Percentiles rank a stretch among this genome's conserved stretches.
phyloP scores from a whole-genome alignment of 2,888 invertebrate genomes.

The Bursaphelenchus okinawaensis region DNA sequence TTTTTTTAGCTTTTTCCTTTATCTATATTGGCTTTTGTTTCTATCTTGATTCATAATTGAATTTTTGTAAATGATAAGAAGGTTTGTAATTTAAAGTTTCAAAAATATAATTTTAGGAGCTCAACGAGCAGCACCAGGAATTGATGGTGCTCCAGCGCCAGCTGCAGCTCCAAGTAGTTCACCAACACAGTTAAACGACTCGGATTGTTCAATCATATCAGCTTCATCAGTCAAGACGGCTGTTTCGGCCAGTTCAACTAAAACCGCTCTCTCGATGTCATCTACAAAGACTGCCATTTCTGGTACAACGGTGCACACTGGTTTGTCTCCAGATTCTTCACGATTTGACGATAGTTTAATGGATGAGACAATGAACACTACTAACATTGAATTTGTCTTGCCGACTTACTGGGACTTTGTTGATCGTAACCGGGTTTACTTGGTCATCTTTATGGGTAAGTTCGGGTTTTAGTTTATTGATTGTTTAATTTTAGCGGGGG shows the following conservation, averaged over 20 bases:
- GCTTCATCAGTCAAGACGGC: too few relatives aligned
- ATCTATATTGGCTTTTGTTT: too few relatives aligned
- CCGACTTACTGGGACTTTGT: slow-evolving; percentile 5
- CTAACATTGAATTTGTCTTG: background rate
- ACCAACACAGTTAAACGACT: background rate
- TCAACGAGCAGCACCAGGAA: background rate
- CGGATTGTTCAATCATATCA: too few relatives aligned
- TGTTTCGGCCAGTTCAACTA: background rate
- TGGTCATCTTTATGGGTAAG: slow-evolving; percentile 1
- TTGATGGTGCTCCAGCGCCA: background rate
- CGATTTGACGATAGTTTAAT: too few relatives aligned
- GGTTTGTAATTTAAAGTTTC: too few relatives aligned
- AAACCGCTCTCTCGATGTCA: too few relatives aligned
- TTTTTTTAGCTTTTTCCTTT: too few relatives aligned
- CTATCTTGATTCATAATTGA: too few relatives aligned
- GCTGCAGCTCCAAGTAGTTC: background rate
- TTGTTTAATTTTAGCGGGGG: too few relatives aligned
- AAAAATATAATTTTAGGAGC: background rate
- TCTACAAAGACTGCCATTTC: background rate
- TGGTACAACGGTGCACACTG: background rate
- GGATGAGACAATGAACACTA: background rate
- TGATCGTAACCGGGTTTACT: slow-evolving; percentile 3
- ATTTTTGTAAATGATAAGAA: too few relatives aligned
- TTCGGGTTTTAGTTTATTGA: background rate
- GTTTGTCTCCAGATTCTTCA: background rate